Evolutionary conservation across 2,888 invertebrate species (phyloP).

Genomic region (Asteroscopus sphinx): DNA sequence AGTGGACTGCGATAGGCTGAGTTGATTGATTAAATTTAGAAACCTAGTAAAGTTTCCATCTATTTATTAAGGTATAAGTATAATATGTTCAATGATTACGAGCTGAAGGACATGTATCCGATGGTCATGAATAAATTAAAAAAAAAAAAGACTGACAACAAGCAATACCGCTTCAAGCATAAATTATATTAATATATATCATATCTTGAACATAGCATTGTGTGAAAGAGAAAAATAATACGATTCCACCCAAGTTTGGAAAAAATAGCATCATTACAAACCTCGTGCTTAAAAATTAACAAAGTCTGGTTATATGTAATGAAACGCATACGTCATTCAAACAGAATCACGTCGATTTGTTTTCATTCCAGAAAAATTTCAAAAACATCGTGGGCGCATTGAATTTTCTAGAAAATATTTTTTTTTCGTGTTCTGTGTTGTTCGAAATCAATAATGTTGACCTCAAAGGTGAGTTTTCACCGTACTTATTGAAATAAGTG

Average conservation of each 20-base stretch:
- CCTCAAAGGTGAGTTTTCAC: conserved; percentile 48
- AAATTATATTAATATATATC: no score
- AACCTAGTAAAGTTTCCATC: no score
- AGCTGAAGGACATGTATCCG: no score
- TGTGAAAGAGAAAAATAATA: not conserved
- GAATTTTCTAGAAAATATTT: conserved; percentile 14
- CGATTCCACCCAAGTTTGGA: not conserved
- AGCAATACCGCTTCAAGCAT: no score
- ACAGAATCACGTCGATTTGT: conserved; percentile 29
- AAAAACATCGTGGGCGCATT: not conserved
- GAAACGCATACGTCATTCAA: conserved; percentile 12
- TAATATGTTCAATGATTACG: no score
- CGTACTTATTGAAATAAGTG: not conserved
- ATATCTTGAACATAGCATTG: not conserved
- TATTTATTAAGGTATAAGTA: no score
- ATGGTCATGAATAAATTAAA: no score
- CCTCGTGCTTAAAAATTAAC: not conserved
- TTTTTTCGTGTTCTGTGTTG: conserved; percentile 4
- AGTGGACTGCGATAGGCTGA: no score
- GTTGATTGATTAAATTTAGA: no score
- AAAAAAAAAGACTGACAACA: no score
- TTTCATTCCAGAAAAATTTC: conserved; percentile 46
- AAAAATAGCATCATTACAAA: conserved; percentile 8
- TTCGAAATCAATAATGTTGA: conserved; percentile 38
- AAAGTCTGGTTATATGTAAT: not conserved